Percentiles rank a stretch among this genome's conserved stretches.
Evolutionary conservation across 2,113 vertebrate species (phyloP).

Genomic region (Peromyscus leucopus): DNA sequence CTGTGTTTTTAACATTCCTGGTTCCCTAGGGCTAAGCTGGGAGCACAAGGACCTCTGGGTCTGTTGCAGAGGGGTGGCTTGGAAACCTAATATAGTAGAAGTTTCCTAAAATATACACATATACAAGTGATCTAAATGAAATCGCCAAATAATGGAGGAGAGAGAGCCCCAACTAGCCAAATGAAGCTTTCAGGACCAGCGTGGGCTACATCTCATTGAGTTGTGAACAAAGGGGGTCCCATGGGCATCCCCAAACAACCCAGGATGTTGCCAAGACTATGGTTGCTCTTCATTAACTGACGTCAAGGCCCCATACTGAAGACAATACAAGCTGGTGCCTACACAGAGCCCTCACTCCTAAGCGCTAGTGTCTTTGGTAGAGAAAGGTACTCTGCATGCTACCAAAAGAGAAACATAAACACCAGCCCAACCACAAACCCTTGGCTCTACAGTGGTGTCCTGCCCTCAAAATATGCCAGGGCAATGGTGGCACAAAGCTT

Average conservation of each 20-base stretch:
- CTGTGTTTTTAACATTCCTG: neutral
- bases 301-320: neutral
- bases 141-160: neutral
- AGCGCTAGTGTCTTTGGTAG: neutral
- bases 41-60: neutral
- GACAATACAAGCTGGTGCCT: neutral
- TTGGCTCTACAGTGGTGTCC: neutral
- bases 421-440: neutral
- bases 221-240: neutral
- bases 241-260: neutral
- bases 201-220: neutral
- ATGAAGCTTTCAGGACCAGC: neutral
- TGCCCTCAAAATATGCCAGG: neutral
- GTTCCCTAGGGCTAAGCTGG: neutral
- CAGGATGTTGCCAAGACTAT: neutral
- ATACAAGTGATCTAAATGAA: neutral
- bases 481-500: neutral
- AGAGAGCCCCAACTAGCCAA: neutral
- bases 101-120: neutral
- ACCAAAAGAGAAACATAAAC: neutral
- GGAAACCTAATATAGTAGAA: neutral
- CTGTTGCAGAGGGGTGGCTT: neutral
- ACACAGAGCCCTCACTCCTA: neutral
- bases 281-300: neutral
- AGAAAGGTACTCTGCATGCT: neutral